Percentiles rank a stretch among this genome's conserved stretches.
Conservation (phyloP, 35 echinoderm and acorn worm species). For the Ptychodera flava region DNA sequence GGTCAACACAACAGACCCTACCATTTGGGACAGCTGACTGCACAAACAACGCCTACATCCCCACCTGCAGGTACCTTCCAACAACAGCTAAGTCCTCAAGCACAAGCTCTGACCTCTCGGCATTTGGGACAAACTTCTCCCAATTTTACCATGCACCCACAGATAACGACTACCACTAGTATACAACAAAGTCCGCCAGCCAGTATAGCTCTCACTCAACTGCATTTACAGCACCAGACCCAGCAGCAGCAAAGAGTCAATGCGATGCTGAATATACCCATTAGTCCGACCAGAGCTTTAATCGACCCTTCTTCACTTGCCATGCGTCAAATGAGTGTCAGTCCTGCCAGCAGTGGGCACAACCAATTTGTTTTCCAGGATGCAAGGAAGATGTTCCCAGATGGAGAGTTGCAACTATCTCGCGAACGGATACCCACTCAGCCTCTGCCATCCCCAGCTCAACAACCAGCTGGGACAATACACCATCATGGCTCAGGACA, state of each 20-base stretch:
- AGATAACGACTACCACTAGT: background rate
- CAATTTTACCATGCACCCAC: background rate
- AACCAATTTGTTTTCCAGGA: conserved; percentile 47
- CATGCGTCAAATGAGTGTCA: conserved; percentile 35
- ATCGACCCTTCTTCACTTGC: conserved; percentile 13
- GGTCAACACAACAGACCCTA: background rate
- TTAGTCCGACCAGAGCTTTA: conserved; percentile 17
- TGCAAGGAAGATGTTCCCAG: conserved; percentile 8
- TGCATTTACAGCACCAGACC: conserved; percentile 20
- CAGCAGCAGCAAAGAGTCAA: conserved; percentile 30
- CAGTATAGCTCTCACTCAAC: conserved; percentile 24
- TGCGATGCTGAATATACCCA: conserved; percentile 20
- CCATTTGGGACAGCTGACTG: background rate
- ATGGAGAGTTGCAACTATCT: conserved; percentile 23
- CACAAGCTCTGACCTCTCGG: conserved; percentile 3
- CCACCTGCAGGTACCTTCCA: background rate
- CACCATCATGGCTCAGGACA: conserved; percentile 57
- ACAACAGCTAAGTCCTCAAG: conserved; percentile 15
- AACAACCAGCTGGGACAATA: conserved; percentile 48
- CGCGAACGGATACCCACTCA: conserved; percentile 21
- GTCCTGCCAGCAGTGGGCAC: conserved; percentile 13
- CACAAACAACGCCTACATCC: background rate
- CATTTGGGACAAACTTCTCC: background rate
- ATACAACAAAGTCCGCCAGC: conserved; percentile 19
- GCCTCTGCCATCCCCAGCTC: conserved; percentile 38